Evolutionary conservation across 1,140 invertebrate genomes (phyloP), one percentile per base, ranked within the genome.

Genomic region (Drusus annulatus): DNA sequence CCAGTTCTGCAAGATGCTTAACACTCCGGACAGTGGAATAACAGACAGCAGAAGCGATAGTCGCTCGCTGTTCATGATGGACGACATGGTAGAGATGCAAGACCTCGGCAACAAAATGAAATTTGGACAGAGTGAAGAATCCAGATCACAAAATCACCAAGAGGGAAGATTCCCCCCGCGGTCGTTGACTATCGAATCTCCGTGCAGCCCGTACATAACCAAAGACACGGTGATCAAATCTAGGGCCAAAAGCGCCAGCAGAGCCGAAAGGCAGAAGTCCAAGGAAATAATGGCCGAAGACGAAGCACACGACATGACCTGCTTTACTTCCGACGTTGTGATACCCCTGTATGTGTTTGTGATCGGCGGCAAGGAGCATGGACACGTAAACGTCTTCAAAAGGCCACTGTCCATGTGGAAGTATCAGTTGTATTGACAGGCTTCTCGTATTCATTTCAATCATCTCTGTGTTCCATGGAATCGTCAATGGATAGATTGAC

Each of bases 341-440:
- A 89, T 93, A n/a, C 91, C 92, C 0, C 86, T 93, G 19, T 93
- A 92, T 80, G 91, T 93, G 15, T 94, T 93, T 84, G 80, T 94
- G 5, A 88, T 94, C 6, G 93, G 93, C 6, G 93, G 93, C 0
- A 93, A 93, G 82, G 93, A 93, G 83, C 92, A 92, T 52, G 92
- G 93, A 8, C 92, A 93, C 81, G 92, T 93, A 1, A 93, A 92
- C 2, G 91, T 93, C 17, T 94, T 94, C 79, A 92, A 92, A 80
- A 89, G 92, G 82, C 93, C 93, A 0, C 89, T 94, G 4, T 93
- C 93, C 0, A 88, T 94, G 16, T 94, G 93, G 93, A 93, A 92
- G 83, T 86, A 93, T 10, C 91, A 93, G 80, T 85, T 93, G n/a
- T 87, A 87, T 81, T 88, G 28, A 76, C 28, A 45, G 17, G 7